These are phyloP conservation scores for Stenoptilia bipunctidactyla DNA, from an alignment of 2,888 invertebrate genomes.

Conservation along the genomic window DNA sequence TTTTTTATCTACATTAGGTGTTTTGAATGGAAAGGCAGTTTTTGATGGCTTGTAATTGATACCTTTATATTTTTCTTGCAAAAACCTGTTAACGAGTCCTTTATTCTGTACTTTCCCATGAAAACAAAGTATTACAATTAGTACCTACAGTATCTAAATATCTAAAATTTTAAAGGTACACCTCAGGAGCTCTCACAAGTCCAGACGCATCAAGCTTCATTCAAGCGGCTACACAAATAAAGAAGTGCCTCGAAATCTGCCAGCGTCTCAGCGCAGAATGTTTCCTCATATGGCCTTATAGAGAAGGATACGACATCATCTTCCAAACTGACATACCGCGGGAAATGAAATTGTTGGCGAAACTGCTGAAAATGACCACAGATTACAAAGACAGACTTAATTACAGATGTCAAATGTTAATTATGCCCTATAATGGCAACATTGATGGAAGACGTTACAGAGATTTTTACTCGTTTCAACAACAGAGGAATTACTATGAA, in stretches of 20 bases:
- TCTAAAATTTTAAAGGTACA: conserved; percentile 46
- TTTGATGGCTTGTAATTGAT: too few species aligned
- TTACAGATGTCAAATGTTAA: conserved; percentile 71
- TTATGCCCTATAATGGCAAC: conserved; percentile 54
- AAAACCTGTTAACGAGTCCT: too few species aligned
- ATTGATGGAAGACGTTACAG: conserved; percentile 19
- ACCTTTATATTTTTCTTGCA: too few species aligned
- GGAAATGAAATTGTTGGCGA: conserved; percentile 74
- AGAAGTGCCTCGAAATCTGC: conserved; percentile 73
- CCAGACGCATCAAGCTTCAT: conserved; percentile 70
- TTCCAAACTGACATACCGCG: conserved; percentile 71
- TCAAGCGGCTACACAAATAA: conserved; percentile 73
- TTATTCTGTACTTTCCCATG: too few species aligned
- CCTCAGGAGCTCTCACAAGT: conserved; percentile 73
- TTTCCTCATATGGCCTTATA: conserved; percentile 72
- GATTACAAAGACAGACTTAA: conserved; percentile 75
- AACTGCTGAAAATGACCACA: conserved; percentile 72
- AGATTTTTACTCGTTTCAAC: conserved; percentile 12
- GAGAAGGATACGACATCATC: conserved; percentile 71
- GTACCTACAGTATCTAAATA: too few species aligned
- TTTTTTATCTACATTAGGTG: too few species aligned
- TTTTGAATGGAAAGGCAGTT: too few species aligned
- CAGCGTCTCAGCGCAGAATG: conserved; percentile 73
- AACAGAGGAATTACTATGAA: conserved; percentile 23
- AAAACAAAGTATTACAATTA: too few species aligned